A percentile compares a stretch with the other conserved stretches of the same genome.
Conservation (phyloP, 1,140 invertebrate species). For the Battus philenor region DNA sequence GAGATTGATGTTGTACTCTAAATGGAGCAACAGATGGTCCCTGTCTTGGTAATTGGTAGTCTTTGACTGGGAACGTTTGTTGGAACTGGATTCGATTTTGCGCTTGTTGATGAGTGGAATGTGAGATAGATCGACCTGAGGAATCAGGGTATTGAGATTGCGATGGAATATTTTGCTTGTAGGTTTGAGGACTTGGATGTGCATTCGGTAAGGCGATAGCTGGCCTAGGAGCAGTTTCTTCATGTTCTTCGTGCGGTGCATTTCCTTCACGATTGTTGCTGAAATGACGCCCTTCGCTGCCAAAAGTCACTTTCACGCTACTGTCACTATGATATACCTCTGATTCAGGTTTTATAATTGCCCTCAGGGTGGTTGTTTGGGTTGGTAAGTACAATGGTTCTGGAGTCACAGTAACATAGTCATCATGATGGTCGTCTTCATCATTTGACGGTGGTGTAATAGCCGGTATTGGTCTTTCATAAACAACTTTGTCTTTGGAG, state of each 20-base stretch:
- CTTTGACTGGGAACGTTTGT: constrained; percentile 51
- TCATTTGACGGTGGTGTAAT: constrained; percentile 80
- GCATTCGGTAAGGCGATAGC: constrained; percentile 77
- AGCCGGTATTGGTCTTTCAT: constrained; percentile 86
- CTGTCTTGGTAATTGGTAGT: constrained; percentile 66
- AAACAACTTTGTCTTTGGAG: constrained; percentile 82
- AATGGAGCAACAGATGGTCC: constrained; percentile 56
- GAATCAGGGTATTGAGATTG: constrained; percentile 52
- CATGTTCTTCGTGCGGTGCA: constrained; percentile 71
- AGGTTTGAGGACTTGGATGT: constrained; percentile 36
- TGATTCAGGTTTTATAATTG: constrained; percentile 89
- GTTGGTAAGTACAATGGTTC: constrained; percentile 70
- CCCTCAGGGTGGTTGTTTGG: constrained; percentile 85
- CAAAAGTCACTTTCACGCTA: constrained; percentile 85
- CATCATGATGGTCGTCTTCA: constrained; percentile 77
- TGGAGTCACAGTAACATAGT: constrained; percentile 60
- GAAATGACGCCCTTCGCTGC: constrained; percentile 77
- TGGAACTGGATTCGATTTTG: constrained; percentile 73
- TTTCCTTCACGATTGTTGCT: constrained; percentile 74
- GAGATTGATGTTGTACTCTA: constrained; percentile 48
- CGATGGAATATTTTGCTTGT: constrained; percentile 46
- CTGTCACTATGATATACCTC: constrained; percentile 86
- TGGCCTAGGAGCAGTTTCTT: constrained; percentile 77
- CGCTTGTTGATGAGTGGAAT: constrained; percentile 41
- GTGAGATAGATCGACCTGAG: constrained; percentile 11